Evolutionary conservation across 92 coral and sea anemone species (phyloP).

Genomic region (Montipora capitata): DNA sequence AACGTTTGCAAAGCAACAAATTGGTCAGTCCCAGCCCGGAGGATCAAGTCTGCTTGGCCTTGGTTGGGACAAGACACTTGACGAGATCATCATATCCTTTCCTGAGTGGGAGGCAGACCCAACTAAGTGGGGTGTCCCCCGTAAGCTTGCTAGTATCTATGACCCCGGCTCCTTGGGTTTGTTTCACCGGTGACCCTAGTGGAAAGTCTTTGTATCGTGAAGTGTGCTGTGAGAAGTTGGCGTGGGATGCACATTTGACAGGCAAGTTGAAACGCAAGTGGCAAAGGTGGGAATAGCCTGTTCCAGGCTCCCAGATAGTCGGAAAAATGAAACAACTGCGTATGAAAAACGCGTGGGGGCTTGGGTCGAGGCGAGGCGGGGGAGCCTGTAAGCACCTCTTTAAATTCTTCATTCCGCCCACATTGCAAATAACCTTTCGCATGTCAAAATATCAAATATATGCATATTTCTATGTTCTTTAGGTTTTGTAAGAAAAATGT

Average conservation of each 20-base stretch:
- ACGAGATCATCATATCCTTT: slow-evolving; percentile 26
- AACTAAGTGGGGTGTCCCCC: slow-evolving; percentile 42
- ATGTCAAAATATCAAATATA: no score
- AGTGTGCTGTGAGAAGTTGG: slow-evolving; percentile 16
- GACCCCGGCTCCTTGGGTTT: slow-evolving; percentile 28
- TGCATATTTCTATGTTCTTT: no score
- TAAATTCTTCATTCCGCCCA: no score
- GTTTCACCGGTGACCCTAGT: slow-evolving; percentile 9
- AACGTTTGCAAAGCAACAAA: no score
- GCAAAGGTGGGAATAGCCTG: background rate
- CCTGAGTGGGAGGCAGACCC: slow-evolving; percentile 21
- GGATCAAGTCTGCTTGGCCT: slow-evolving; percentile 38
- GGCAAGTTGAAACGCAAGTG: slow-evolving; percentile 17
- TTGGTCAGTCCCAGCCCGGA: slow-evolving; percentile 3
- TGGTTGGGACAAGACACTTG: slow-evolving; percentile 49
- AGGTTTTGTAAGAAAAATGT: no score
- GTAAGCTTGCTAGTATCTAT: slow-evolving; percentile 39
- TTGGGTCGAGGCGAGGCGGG: no score
- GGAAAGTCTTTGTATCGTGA: slow-evolving; percentile 18
- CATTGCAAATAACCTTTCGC: no score
- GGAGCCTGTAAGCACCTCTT: no score
- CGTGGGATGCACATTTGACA: slow-evolving; percentile 34
- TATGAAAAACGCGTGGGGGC: no score
- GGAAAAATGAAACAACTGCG: no score
- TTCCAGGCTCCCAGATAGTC: no score